A percentile compares a stretch with the other conserved stretches of the same genome.
phyloP scores from a whole-genome alignment of 2,797 vertebrate species.

The Peromyscus aztecus region DNA sequence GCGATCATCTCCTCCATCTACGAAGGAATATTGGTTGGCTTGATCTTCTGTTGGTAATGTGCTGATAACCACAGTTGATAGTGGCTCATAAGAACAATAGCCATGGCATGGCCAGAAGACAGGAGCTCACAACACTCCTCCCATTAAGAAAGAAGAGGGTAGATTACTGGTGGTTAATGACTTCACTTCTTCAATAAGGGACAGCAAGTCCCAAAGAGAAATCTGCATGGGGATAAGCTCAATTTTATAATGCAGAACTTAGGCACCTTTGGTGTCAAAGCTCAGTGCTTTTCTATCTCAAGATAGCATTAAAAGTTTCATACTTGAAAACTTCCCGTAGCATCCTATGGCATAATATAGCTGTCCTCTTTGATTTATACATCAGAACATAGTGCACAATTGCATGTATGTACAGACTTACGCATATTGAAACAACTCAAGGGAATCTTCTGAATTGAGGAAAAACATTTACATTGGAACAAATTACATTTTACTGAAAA shows the following conservation, averaged over 20 bases:
- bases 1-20: neutral
- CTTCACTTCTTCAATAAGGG: neutral
- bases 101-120: neutral
- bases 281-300: neutral
- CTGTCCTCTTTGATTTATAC: conserved; percentile 84
- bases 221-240: no score
- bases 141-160: neutral
- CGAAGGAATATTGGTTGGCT: neutral
- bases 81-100: neutral
- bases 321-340: conserved; percentile 77
- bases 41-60: neutral
- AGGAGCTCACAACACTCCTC: neutral
- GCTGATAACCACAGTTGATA: neutral
- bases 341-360: conserved; percentile 78
- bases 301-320: conserved; percentile 35
- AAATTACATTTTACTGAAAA: conserved; percentile 90
- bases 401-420: conserved; percentile 82
- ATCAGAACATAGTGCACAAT: conserved; percentile 80
- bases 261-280: neutral
- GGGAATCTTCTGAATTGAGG: conserved; percentile 88
- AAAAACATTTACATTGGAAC: conserved; percentile 90
- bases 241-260: neutral
- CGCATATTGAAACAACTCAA: conserved; percentile 88
- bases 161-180: neutral
- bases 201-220: neutral